Evolutionary conservation across 2,888 invertebrate genomes (phyloP), one percentile per base, ranked within the genome.

Genomic region (Strigamia transsilvanica): DNA sequence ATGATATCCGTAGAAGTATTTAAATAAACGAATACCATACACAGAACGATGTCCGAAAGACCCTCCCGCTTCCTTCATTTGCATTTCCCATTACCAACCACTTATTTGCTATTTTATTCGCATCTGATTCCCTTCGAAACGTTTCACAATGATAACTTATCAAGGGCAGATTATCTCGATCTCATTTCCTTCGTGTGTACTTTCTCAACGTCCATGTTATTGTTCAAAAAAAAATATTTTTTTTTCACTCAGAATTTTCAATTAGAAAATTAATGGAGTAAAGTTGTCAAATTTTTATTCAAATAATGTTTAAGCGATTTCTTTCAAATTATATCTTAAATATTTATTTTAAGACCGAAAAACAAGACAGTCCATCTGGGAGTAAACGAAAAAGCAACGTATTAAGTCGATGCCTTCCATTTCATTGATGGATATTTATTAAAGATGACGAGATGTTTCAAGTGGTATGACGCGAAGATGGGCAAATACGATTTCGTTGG

Each of bases 371-470:
- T 7, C 32, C 27, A 73, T n/a, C 23, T 73, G 73, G 23, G 13
- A 73, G n/a, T 32, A 73, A 32, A 73, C 2, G 13, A 13, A 27
- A n/a, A 73, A 3, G 13, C 7, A 12, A 32, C 32, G 73, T 32
- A 23, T 32, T 27, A 73, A 73, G 13, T 73, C 32, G 73, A 73
- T 32, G 73, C 73, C 32, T 73, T 73, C 7, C 73, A 73, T 73
- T 73, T 73, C 73, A 73, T 73, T 73, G n/a, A 73, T 73, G 73
- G 73, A 73, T 73, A 73, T 73, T 73, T 73, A 73, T 73, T 73
- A 73, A 73, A 73, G 73, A 73, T 73, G n/a, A 73, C 12, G 73
- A 73, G 73, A 73, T 32, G 27, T 13, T 73, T 12, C 73, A 73
- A 73, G 15, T 73, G 73, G 15, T 27, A 73, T 73, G 73, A 32